Percentiles rank a stretch among this genome's conserved stretches.
These are phyloP conservation scores for Ecdyonurus torrentis DNA, from an alignment of 2,888 invertebrate genomes.

Conservation along the genomic window DNA sequence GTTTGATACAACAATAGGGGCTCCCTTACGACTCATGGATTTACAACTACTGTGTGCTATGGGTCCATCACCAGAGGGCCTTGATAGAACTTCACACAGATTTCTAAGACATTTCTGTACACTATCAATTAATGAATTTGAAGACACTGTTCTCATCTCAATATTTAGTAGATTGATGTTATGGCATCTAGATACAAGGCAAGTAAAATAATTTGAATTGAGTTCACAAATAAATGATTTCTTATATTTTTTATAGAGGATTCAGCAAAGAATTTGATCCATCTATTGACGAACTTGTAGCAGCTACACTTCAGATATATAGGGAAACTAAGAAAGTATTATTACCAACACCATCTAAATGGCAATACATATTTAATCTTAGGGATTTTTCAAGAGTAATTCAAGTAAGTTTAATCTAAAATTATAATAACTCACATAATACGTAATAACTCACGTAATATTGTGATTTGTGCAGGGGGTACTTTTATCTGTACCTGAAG, in stretches of 20 bases:
- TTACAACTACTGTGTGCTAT: slow-evolving; percentile 81
- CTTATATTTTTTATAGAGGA: slow-evolving; percentile 37
- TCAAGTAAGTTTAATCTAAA: slow-evolving; percentile 32
- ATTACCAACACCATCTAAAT: slow-evolving; percentile 82
- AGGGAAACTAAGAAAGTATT: slow-evolving; percentile 65
- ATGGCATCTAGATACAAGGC: slow-evolving; percentile 93
- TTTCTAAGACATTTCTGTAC: slow-evolving; percentile 77
- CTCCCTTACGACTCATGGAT: slow-evolving; percentile 65
- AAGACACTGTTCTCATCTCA: slow-evolving; percentile 61
- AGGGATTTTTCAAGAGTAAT: slow-evolving; percentile 88
- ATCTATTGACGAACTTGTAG: slow-evolving; percentile 74
- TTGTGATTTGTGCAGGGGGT: slow-evolving; percentile 57
- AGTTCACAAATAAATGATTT: not conserved
- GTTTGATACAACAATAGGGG: slow-evolving; percentile 66
- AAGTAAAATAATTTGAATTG: slow-evolving; percentile 11
- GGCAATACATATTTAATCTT: slow-evolving; percentile 88
- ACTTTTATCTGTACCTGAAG: slow-evolving; percentile 79
- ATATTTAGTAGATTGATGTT: slow-evolving; percentile 82
- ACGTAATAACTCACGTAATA: too few relatives aligned
- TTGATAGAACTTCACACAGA: slow-evolving; percentile 66
- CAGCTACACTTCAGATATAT: slow-evolving; percentile 73
- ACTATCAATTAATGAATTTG: slow-evolving; percentile 76
- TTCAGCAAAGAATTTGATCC: slow-evolving; percentile 91
- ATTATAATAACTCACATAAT: slow-evolving; percentile 1
- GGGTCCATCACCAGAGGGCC: slow-evolving; percentile 60